A percentile compares a stretch with the other conserved stretches of the same genome.
Evolutionary conservation across 1,140 invertebrate species (phyloP).

Genomic region (Brachionus angularis): DNA sequence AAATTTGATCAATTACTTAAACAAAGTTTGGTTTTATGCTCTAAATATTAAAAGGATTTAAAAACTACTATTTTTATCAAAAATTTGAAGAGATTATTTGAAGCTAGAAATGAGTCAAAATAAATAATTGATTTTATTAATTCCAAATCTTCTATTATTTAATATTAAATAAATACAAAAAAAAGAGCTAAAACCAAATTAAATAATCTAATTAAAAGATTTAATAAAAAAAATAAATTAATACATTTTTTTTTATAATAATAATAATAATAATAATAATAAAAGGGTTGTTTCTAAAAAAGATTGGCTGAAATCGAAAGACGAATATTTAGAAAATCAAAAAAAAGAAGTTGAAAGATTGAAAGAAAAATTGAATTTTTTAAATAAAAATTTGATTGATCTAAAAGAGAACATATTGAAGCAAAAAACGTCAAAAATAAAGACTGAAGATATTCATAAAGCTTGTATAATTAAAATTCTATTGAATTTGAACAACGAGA

Average conservation of each 20-base stretch:
- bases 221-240: background rate
- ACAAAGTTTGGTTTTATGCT: too few relatives aligned
- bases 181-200: too few relatives aligned
- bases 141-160: too few relatives aligned
- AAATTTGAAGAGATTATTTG: background rate
- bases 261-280: background rate
- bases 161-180: too few relatives aligned
- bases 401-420: background rate
- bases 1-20: too few relatives aligned
- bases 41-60: background rate
- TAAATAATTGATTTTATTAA: too few relatives aligned
- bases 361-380: conserved; percentile 26
- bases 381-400: background rate
- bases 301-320: conserved; percentile 23
- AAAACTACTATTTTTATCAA: background rate
- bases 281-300: conserved; percentile 29
- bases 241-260: background rate
- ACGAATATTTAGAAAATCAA: conserved; percentile 41
- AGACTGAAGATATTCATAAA: background rate
- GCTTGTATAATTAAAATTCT: conserved; percentile 20
- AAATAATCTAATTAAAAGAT: too few relatives aligned
- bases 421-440: background rate
- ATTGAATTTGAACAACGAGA: conserved; percentile 16
- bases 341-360: background rate
- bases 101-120: too few relatives aligned